phyloP scores from a whole-genome alignment of 2,113 vertebrate genomes.

The Erpornis zantholeuca region DNA sequence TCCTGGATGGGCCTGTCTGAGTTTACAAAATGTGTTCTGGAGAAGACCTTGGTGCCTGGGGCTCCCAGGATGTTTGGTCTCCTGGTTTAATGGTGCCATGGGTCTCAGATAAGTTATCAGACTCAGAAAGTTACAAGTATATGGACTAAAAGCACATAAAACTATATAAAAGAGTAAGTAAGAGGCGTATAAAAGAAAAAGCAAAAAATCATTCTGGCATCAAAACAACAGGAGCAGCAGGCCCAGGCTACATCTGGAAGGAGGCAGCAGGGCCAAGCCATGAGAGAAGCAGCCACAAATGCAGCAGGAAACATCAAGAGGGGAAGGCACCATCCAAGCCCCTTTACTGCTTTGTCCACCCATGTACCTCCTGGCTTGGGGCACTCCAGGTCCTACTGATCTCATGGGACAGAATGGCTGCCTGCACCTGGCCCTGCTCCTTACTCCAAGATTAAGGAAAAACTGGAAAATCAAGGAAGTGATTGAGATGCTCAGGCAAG shows the following conservation, averaged over 20 bases:
- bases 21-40: too few species aligned
- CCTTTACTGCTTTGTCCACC: neutral
- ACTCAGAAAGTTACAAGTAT: too few species aligned
- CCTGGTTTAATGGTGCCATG: too few species aligned
- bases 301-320: neutral
- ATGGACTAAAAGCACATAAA: too few species aligned
- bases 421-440: neutral
- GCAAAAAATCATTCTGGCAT: too few species aligned
- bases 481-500: neutral
- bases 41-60: too few species aligned
- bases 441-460: neutral
- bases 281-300: neutral
- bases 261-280: neutral
- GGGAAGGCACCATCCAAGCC: neutral
- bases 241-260: neutral
- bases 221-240: neutral
- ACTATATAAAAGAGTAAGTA: too few species aligned
- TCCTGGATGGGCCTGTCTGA: too few species aligned
- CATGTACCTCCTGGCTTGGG: neutral
- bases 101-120: too few species aligned
- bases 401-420: neutral
- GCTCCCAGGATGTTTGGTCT: too few species aligned
- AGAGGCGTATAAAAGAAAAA: too few species aligned
- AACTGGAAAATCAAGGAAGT: neutral
- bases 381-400: neutral